Base-by-base conservation (phyloP, 2,113 vertebrate genomes). In the Scartelaos histophorus region DNA sequence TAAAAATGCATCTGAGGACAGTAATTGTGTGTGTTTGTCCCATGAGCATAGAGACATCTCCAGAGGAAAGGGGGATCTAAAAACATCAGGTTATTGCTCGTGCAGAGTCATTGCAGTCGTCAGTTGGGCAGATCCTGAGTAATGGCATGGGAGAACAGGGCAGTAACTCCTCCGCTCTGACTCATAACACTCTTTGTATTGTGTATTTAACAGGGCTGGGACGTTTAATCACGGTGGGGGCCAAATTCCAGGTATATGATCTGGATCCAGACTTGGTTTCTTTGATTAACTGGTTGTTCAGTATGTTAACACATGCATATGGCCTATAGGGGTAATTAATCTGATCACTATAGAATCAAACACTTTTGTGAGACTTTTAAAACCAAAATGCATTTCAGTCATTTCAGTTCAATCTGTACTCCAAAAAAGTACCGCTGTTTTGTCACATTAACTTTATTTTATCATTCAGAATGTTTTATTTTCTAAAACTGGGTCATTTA, bases 91-190 rank as follows among this genome's bases (percentile, higher is more conserved):
- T 25, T 58, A 58, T 58, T 58, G 22, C 3, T 24, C 43, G 78
- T 84, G 74, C 79, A 67, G 77, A 72, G 78, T 73, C 76, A 71
- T 35, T 53, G 69, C 69, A 86, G 71, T 64, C 78, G 73, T 80
- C 81, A 76, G 83, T 85, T 87, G 82, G 74, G 66, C 80, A 81
- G 86, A 80, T 86, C 83, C 83, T 86, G 76, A 88, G 82, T 89
- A 88, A 91, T 91, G 54, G 17, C 80, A 47, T 73, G 73, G 77
- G 74, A 83, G 78, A 71, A 74, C 47, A 54, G 57, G 73, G 70
- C 83, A 82, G 69, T 72, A 85, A 80, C 64, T 51, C 69, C 38
- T 13, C 71, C n/a, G 76, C 75, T 80, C 84, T 92, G 90, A 92
- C 81, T 92, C 89, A 90, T 82, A 82, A 79, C 56, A 77, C 75